Evolutionary conservation across 2,113 vertebrate species (phyloP).

Genomic region (Pyrgilauda ruficollis): DNA sequence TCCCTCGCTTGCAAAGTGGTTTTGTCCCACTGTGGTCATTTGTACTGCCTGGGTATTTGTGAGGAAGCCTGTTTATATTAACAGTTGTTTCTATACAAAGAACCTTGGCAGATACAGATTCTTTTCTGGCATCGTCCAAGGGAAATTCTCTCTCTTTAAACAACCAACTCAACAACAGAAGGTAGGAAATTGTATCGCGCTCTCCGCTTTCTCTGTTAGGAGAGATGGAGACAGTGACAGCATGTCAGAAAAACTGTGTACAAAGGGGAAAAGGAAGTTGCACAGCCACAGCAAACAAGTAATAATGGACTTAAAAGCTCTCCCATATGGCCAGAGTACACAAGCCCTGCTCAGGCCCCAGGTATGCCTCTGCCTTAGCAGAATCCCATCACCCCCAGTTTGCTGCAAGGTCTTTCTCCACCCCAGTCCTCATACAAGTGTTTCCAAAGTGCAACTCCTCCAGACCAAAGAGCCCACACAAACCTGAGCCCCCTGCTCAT

Average conservation of each 20-base stretch:
- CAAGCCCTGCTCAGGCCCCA: not conserved
- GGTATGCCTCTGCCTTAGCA: not conserved
- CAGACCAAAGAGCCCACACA: not conserved
- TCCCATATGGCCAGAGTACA: conserved; percentile 42
- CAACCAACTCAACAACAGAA: not conserved
- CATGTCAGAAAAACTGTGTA: conserved; percentile 7
- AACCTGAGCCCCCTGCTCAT: not conserved
- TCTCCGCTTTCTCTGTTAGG: not conserved
- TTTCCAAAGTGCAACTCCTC: not conserved
- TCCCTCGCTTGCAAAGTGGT: not conserved
- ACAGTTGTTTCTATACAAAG: not conserved
- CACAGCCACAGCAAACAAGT: conserved; percentile 25
- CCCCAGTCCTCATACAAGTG: not conserved
- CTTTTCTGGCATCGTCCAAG: not conserved
- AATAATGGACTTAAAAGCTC: conserved; percentile 53
- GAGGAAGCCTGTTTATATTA: not conserved
- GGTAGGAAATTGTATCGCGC: not conserved
- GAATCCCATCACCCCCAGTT: not conserved
- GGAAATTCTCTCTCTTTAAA: not conserved
- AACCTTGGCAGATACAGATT: not conserved
- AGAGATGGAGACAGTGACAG: not conserved
- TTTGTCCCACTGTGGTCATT: not conserved
- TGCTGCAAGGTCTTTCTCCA: not conserved
- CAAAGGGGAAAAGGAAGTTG: conserved; percentile 49
- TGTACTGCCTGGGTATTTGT: not conserved